phyloP scores from a whole-genome alignment of 2,113 vertebrate genomes.

The Conger conger region DNA sequence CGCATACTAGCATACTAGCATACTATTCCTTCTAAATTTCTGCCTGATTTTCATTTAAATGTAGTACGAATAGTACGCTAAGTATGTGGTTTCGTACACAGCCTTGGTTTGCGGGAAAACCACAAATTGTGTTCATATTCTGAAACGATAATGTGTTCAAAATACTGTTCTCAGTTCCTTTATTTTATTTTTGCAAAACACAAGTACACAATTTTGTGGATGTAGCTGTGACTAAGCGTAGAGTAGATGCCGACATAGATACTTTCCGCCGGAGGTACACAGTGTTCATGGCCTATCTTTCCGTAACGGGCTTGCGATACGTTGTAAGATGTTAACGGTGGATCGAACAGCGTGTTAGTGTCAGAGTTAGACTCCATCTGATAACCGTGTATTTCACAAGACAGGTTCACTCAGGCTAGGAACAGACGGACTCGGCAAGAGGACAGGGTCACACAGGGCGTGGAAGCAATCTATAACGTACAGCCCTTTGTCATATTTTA shows the following conservation, averaged over 20 bases:
- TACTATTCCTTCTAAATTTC: too few relatives aligned
- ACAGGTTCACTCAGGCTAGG: background rate
- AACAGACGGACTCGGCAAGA: background rate
- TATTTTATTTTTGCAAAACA: background rate
- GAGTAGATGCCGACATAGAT: conserved; percentile 15
- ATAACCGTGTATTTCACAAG: background rate
- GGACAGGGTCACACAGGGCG: background rate
- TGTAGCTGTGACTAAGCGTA: conserved; percentile 10
- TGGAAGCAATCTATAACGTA: background rate
- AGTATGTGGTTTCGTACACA: too few relatives aligned
- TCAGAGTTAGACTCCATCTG: background rate
- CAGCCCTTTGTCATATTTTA: background rate
- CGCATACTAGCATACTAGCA: too few relatives aligned
- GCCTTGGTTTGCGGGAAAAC: too few relatives aligned
- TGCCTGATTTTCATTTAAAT: too few relatives aligned
- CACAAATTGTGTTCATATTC: too few relatives aligned
- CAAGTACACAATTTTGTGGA: background rate
- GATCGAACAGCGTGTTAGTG: background rate
- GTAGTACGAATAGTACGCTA: too few relatives aligned
- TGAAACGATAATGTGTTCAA: too few relatives aligned
- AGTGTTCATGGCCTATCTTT: background rate
- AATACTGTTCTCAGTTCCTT: background rate
- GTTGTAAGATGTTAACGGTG: background rate
- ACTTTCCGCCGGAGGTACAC: background rate
- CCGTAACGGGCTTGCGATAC: background rate